Evolutionary conservation across 2,888 invertebrate species (phyloP), one percentile per base, ranked within the genome.

Genomic region (Orthosia gracilis): DNA sequence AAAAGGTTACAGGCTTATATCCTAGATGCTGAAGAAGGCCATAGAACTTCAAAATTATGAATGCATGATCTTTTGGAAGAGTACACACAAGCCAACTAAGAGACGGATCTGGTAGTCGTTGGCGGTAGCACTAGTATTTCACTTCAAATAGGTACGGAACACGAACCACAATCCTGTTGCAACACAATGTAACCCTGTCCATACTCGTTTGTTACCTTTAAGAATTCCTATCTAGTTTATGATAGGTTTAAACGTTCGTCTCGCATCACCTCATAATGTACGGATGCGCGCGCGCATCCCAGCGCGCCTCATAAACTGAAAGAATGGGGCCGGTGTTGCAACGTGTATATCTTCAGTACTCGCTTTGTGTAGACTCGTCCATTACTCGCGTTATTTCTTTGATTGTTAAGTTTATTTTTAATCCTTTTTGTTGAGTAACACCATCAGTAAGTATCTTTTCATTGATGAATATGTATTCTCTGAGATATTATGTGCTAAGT

Each of bases 311-410:
- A 73, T 85, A 85, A 86, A 87, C 75, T 63, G 21, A 59, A 65
- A 75, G 83, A 85, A 85, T 87, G 85, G 65, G 83, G 85, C 64
- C 85, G 76, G 59, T 76, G 76, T 85, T 83, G 81, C 78, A 86
- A 86, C 73, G 65, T 55, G 69, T 61, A 65, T 75, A 65, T 76
- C 61, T 74, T 79, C 85, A 58, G 54, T 65, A 61, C 65, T 13
- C 47, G 59, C 70, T 73, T 40, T 73, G 62, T 69, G 59, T 69
- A 21, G 23, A 7, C 69, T 55, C 63, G 47, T 69, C 67, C 69
- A 59, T 71, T 69, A 55, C 65, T 40, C 50, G 66, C 59, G 54
- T 55, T 69, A 69, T 69, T 62, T 73, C 62, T 65, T 63, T 58
- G 17, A 57, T 54, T 73, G 66, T 78, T 52, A 73, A 55, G 55